Evolutionary conservation across 2,797 vertebrate genomes (phyloP).

Genomic region (Holocentrus rufus): DNA sequence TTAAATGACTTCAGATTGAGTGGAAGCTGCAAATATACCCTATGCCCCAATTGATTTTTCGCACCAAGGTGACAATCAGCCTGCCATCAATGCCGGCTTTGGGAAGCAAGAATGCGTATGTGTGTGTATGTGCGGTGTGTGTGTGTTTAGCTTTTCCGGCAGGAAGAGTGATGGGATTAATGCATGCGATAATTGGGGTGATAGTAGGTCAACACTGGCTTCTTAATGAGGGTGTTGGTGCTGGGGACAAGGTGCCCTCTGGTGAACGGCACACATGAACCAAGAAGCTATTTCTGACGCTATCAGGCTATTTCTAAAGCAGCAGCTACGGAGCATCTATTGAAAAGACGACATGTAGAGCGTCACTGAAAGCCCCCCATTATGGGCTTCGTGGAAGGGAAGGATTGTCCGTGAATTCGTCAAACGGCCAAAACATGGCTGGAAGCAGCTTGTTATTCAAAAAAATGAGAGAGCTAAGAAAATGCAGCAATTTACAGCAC

Average conservation of each 20-base stretch:
- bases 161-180: constrained; percentile 51
- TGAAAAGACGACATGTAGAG: neutral
- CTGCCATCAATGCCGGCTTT: constrained; percentile 28
- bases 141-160: constrained; percentile 14
- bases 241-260: constrained; percentile 52
- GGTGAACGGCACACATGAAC: constrained; percentile 50
- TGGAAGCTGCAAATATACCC: constrained; percentile 41
- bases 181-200: constrained; percentile 66
- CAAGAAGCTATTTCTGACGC: constrained; percentile 33
- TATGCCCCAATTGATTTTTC: constrained; percentile 51
- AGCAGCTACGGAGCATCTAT: neutral
- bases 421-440: neutral
- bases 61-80: constrained; percentile 57
- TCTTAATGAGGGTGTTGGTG: constrained; percentile 58
- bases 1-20: constrained; percentile 39
- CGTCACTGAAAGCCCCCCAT: neutral
- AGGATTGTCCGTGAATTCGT: neutral
- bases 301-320: constrained; percentile 4
- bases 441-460: neutral
- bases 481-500: neutral
- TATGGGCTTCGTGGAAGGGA: neutral
- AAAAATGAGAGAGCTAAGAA: neutral
- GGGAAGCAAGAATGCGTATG: neutral
- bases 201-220: constrained; percentile 46
- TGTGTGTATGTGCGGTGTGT: constrained; percentile 22